Evolutionary conservation across 35 echinoderm and acorn worm species (phyloP), one percentile per base, ranked within the genome.

Genomic region (Nesometra sesokonis): DNA sequence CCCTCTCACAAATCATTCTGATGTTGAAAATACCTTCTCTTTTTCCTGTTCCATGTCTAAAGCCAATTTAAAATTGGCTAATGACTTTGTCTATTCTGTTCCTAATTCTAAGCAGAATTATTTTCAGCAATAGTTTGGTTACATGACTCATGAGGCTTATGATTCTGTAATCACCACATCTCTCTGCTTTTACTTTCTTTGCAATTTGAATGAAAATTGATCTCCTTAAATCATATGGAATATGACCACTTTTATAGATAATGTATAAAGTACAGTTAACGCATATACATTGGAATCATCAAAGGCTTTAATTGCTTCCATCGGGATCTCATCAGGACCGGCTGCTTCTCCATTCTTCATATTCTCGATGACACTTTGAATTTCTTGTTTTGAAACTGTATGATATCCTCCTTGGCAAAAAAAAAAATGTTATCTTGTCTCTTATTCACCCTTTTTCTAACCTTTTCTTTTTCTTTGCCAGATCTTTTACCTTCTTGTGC

Each of bases 11-110:
- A 38, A 87, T 87, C 32, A 87, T 87, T 7, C 57, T 57, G 35
- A 87, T 35, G 78, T 87, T 87, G 57, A 87, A 87, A 15, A 78
- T n/a, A 21, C 85, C 77, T 35, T 87, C 67, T 87, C 85, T 87
- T 31, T 31, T 87, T 77, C 85, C 85, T 4, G 78, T 87, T 21
- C 85, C 85, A 32, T 32, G 31, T 87, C 67, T 87, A 29, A 87
- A 87, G 21, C 85, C 85, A 78, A 4, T 78, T 87, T 87, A 76
- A 76, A 13, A 67, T 27, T 78, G 17, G 29, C 79, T 77, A 35
- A 87, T 78, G 30, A 78, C 67, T 36, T 78, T 30, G 21, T 87
- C 85, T 30, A 87, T 79, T 37, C 32, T 87, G 27, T 23, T 79
- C 38, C 31, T 23, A 38, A 78, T 87, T 77, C 35, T 67, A 33